phyloP scores from a whole-genome alignment of 2,797 vertebrate species.

The Ibycter americanus region DNA sequence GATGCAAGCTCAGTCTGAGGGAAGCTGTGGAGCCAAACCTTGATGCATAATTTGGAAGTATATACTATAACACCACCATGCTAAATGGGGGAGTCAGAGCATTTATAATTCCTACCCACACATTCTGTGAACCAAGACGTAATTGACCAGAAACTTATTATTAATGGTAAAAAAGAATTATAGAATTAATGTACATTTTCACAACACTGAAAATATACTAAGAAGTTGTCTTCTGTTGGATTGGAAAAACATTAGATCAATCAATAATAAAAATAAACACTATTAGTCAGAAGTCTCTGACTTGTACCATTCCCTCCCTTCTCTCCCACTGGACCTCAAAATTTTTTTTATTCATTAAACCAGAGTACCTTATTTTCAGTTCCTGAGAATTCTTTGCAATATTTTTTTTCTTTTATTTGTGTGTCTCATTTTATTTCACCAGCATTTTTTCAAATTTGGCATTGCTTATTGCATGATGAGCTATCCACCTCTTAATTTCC shows the following conservation, averaged over 20 bases:
- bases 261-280: not conserved
- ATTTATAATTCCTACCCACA: not conserved
- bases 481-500: not conserved
- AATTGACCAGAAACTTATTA: not conserved
- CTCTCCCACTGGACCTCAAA: not conserved
- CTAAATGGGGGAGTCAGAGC: not conserved
- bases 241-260: not conserved
- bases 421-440: not conserved
- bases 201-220: not conserved
- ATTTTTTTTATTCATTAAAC: not conserved
- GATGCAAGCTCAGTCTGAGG: not conserved
- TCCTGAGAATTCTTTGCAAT: not conserved
- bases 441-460: not conserved
- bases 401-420: not conserved
- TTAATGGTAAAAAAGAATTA: not conserved
- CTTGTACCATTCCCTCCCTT: not conserved
- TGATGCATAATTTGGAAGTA: not conserved
- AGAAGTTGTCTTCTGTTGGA: not conserved
- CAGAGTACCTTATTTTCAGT: not conserved
- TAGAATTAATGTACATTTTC: not conserved
- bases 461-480: not conserved
- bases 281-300: not conserved
- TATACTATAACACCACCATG: not conserved
- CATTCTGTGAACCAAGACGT: not conserved
- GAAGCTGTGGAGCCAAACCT: not conserved